Evolutionary conservation across 2,888 invertebrate genomes (phyloP), one percentile per base, ranked within the genome.

Genomic region (Drosophila trichaetosa): DNA sequence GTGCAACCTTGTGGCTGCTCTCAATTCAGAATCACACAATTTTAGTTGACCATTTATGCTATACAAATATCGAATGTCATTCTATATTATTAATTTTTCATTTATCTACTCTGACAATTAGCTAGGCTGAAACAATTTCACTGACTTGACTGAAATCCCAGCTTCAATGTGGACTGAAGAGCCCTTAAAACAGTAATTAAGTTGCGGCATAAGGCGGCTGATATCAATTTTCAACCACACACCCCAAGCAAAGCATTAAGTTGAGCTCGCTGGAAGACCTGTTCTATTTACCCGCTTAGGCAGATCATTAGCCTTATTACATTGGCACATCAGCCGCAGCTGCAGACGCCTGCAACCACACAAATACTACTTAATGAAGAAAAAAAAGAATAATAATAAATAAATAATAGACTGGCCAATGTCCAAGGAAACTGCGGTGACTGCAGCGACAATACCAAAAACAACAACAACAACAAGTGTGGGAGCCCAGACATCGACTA

Each of bases 221-320:
- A 68, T 34, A 36, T n/a, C 40, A 33, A 16, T 53, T 53, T 53
- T 16, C 18, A 46, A 16, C 24, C 52, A 21, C n/a, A 2, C 16
- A 16, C 13, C 31, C 4, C 16, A 7, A 16, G 34, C 53, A 36
- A 11, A 18, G 52, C 52, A 29, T 24, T 16, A 27, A 40, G 42
- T 18, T 18, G 34, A 48, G 34, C 31, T 49, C 7, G 31, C 27
- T 48, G 33, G 5, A n/a, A 59, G 68, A 68, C 76, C 65, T 71
- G 80, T 78, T 81, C 81, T 62, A 75, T 74, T 77, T 73, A 66
- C 60, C 69, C 73, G 74, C 77, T 73, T 80, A 75, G 73, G 65
- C 72, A 85, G 80, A 83, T 83, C 81, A 86, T 88, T 84, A 83
- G 83, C 81, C 87, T 82, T 73, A 82, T 83, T 85, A 87, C 74